A percentile compares a stretch with the other conserved stretches of the same genome.
Evolutionary conservation across 2,113 vertebrate species (phyloP).

Genomic region (Lichenostomus cassidix): DNA sequence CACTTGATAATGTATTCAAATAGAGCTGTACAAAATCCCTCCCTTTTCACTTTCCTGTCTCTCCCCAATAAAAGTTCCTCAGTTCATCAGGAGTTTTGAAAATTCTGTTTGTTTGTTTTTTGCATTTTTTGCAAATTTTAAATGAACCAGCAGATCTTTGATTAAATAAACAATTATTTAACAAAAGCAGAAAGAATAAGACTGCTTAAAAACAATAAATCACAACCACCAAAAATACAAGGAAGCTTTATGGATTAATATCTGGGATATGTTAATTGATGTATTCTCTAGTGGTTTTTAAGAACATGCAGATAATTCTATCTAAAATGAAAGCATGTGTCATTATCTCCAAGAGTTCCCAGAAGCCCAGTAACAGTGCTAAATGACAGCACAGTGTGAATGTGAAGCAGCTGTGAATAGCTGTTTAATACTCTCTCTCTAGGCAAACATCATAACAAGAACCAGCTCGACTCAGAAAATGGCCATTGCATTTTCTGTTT

Average conservation of each 20-base stretch:
- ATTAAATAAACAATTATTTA: slow-evolving; percentile 17
- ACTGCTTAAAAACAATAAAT: slow-evolving; percentile 3
- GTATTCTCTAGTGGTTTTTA: slow-evolving; percentile 30
- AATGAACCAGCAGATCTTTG: neutral
- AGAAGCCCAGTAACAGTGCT: neutral
- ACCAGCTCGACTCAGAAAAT: neutral
- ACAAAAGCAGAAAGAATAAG: neutral
- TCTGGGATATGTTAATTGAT: slow-evolving; percentile 40
- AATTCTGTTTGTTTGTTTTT: neutral
- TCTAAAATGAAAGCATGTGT: slow-evolving; percentile 45
- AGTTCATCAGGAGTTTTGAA: neutral
- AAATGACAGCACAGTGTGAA: neutral
- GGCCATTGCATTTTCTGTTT: neutral
- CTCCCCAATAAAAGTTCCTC: neutral
- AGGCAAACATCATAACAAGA: neutral
- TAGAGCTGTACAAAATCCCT: neutral
- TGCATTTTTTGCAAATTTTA: neutral
- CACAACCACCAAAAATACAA: neutral
- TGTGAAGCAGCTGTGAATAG: neutral
- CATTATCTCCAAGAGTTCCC: slow-evolving; percentile 57
- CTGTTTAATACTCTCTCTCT: neutral
- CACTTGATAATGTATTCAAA: neutral
- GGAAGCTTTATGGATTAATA: slow-evolving; percentile 7
- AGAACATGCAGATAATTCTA: slow-evolving; percentile 45
- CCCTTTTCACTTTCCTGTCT: neutral